Base-by-base conservation (phyloP, 2,888 invertebrate species). In the Callyntrura guangdongensis region DNA sequence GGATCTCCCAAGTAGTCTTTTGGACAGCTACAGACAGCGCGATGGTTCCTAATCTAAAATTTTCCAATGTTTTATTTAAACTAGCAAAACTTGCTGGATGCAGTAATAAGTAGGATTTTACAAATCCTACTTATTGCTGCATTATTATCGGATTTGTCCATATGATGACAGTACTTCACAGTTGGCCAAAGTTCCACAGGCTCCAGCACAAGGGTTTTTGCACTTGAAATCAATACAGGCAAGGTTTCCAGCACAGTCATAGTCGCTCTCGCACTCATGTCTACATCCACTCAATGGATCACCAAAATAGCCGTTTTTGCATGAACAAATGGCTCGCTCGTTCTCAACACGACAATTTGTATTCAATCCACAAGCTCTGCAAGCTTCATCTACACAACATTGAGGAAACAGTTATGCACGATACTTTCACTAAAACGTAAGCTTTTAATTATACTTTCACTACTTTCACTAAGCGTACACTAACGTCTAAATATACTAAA, bases 1-100 rank as follows among this genome's bases (percentile, higher is more conserved):
- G 98, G 97, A 94, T 97, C 97, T 82, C 98, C 98, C 92, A 96
- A 96, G 95, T 98, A 98, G 59, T 97, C 97, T 96, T 91, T 84
- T 47, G 94, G 94, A 61, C 94, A 91, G 20, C 89, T 53, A 14
- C 94, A 94, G 0, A 94, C 91, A 14, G 94, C 92, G 14, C 91
- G 91, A 25, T 94, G 94, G 56, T 93, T 93, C 17, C 90, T 64
- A 14, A 93, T 91, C 93, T 94, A 49, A 20, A 91, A 47, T 83
- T 79, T 14, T 17, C 53, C 9, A 56, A 4, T n/a, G 27, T 61
- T 74, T 45, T 14, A 27, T 56, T 79, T 0, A 27, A 25, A 53
- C 36, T n/a, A n/a, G n/a, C n/a, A n/a, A n/a, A n/a, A n/a, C n/a
- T n/a, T n/a, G n/a, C n/a, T n/a, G n/a, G n/a, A n/a, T n/a, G n/a